Base-by-base conservation (phyloP, 2,113 vertebrate species). In the Oncorhynchus tshawytscha region DNA sequence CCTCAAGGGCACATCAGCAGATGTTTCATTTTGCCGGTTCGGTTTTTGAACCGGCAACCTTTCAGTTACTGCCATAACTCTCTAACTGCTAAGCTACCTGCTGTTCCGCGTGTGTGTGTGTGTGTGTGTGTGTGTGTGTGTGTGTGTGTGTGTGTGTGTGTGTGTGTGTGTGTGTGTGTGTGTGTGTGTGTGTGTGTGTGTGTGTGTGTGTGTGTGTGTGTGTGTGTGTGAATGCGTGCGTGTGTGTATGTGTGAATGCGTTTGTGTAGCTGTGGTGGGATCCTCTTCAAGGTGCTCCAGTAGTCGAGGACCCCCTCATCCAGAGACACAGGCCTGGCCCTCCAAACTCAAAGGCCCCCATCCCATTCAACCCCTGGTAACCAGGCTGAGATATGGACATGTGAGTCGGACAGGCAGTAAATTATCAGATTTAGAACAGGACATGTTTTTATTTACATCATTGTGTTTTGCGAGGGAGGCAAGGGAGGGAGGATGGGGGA, bases 251-350 rank as follows among this genome's bases (percentile, higher is more conserved):
- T 54, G 18, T 64, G n/a, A 22, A 22, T 24, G 20, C 9, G 11
- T 65, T 7, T 65, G 66, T 34, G 5, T 69, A 31, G 22, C 67
- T 72, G 29, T 12, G 69, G 65, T 68, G 66, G 31, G 71, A 71
- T 90, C 89, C 91, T 92, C 91, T 93, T 86, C 85, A 93, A 89
- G 83, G 91, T 91, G 86, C 93, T 94, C 87, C 87, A 93, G 85
- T 85, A 87, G 82, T 88, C 79, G 82, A 92, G 90, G 81, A 86
- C 82, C 51, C 76, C 87, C 89, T 39, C 86, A 86, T 92, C 89
- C 77, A 91, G 84, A 91, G 89, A 91, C 88, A 93, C 89, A 88
- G 87, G 85, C 77, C 85, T 39, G 75, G 84, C 84, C 85, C 91
- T 91, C 86, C 85, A 92, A 83, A 86, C 91, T 91, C 88, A 90